A percentile compares a stretch with the other conserved stretches of the same genome.
Conservation (phyloP, 2,113 vertebrate genomes). For the Bubo blakistoni region DNA sequence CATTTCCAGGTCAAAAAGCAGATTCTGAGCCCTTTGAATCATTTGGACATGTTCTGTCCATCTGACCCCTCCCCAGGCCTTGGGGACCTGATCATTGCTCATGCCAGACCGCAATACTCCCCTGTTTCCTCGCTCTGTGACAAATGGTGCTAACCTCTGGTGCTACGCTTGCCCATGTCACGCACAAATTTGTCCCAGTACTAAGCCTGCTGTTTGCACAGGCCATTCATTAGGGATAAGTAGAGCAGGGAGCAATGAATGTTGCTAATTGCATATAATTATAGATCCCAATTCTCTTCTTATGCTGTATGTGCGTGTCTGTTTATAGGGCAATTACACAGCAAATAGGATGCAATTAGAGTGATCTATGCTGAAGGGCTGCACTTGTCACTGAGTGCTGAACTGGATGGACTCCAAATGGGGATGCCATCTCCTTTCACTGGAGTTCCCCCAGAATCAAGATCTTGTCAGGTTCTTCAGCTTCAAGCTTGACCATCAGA, state of each 20-base stretch:
- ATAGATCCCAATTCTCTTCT: conserved; percentile 43
- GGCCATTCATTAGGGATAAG: conserved; percentile 60
- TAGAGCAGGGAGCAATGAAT: conserved; percentile 59
- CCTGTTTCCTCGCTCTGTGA: neutral
- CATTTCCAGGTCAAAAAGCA: neutral
- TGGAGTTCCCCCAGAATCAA: neutral
- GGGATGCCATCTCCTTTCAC: neutral
- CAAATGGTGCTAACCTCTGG: neutral
- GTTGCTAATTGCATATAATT: conserved; percentile 60
- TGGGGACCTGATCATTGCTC: neutral
- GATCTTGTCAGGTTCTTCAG: neutral
- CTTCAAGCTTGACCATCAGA: neutral
- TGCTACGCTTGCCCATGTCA: neutral
- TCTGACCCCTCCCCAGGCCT: too few relatives aligned
- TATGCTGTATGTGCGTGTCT: conserved; percentile 51
- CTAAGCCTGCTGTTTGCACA: conserved; percentile 39
- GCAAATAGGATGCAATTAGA: conserved; percentile 59
- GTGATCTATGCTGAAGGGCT: conserved; percentile 15
- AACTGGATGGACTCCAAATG: conserved; percentile 10
- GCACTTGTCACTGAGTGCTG: neutral
- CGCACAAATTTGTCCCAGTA: neutral
- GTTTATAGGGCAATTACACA: conserved; percentile 65
- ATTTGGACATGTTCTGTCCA: neutral
- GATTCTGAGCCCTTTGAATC: neutral
- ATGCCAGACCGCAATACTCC: neutral